Conservation (phyloP, 2,888 invertebrate species). For the Drosophila kuntzei region DNA sequence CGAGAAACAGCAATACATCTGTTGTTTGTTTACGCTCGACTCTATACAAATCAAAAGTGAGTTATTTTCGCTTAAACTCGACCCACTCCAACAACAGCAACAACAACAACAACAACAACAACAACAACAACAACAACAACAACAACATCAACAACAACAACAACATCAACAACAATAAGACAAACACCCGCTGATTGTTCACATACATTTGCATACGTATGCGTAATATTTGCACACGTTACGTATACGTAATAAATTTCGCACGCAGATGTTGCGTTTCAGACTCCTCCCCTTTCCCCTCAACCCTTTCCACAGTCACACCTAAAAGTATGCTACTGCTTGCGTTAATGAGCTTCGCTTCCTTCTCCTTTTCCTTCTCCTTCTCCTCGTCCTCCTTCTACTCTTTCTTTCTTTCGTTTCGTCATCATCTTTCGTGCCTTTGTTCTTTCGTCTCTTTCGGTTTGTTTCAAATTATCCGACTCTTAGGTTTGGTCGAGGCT, state of each 20-base stretch:
- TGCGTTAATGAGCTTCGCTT: slow-evolving; percentile 24
- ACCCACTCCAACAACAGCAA: slow-evolving; percentile 1
- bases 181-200: slow-evolving; percentile 24
- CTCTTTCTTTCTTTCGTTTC: background rate
- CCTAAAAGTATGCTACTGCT: slow-evolving; percentile 21
- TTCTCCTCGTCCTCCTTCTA: background rate
- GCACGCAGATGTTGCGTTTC: slow-evolving; percentile 12
- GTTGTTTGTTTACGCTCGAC: slow-evolving; percentile 34
- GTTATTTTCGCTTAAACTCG: slow-evolving; percentile 25
- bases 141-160: background rate
- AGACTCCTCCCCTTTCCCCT: background rate
- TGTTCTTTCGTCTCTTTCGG: background rate
- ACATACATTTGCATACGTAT: slow-evolving; percentile 6
- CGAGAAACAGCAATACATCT: slow-evolving; percentile 23
- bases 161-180: background rate
- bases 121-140: background rate
- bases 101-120: background rate
- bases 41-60: slow-evolving; percentile 40
- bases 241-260: slow-evolving; percentile 30
- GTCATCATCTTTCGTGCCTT: background rate
- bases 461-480: slow-evolving; percentile 11
- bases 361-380: background rate
- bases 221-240: slow-evolving; percentile 9
- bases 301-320: background rate
- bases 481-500: slow-evolving; percentile 9